Conservation (phyloP, 1,140 invertebrate genomes). For the Meteorus sp. region DNA sequence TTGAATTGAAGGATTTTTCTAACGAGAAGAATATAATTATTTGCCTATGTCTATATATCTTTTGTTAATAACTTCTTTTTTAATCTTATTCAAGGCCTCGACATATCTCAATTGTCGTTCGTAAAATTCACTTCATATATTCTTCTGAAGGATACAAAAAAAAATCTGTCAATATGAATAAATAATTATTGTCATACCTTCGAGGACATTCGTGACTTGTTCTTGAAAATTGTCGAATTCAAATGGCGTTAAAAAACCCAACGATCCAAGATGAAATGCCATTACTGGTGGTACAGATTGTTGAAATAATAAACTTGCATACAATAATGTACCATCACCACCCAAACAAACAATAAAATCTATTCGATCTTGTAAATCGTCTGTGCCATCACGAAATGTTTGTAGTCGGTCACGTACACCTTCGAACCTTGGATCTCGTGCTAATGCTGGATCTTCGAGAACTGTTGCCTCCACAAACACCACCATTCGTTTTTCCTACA, state of each 20-base stretch:
- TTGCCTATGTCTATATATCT: not conserved
- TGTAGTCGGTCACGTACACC: constrained; percentile 81
- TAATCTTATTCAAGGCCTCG: too few relatives aligned
- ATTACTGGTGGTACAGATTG: constrained; percentile 96
- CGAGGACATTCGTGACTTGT: constrained; percentile 87
- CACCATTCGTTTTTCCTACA: constrained; percentile 89
- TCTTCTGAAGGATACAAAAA: not conserved
- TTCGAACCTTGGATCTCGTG: constrained; percentile 71
- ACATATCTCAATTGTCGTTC: not conserved
- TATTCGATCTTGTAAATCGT: constrained; percentile 89
- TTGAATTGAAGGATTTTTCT: not conserved
- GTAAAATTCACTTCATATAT: not conserved
- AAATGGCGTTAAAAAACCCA: constrained; percentile 95
- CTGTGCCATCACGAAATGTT: constrained; percentile 87
- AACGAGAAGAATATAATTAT: not conserved
- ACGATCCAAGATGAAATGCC: constrained; percentile 96
- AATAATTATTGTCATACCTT: constrained; percentile 62
- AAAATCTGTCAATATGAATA: not conserved
- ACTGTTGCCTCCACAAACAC: constrained; percentile 92
- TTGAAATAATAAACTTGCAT: constrained; percentile 93
- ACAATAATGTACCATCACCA: constrained; percentile 94
- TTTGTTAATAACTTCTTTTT: not conserved
- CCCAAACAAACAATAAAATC: constrained; percentile 96
- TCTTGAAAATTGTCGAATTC: constrained; percentile 94
- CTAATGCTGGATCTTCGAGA: constrained; percentile 77